phyloP scores from a whole-genome alignment of 1,140 invertebrate species.

The Euura lappo region DNA sequence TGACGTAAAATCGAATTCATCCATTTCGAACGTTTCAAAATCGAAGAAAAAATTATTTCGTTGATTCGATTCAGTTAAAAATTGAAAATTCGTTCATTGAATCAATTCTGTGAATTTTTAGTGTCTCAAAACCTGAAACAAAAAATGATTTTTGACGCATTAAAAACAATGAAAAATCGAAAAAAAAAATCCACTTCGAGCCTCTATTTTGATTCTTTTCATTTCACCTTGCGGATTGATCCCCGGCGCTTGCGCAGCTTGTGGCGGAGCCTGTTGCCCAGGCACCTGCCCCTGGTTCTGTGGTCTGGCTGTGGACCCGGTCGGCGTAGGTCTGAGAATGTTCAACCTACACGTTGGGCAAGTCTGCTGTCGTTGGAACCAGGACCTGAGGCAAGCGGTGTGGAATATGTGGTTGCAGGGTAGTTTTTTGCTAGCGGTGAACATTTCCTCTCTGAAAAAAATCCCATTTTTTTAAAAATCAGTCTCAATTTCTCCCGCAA shows the following conservation, averaged over 20 bases:
- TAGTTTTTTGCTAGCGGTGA: conserved; percentile 90
- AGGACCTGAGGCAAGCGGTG: conserved; percentile 95
- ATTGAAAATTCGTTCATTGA: no score
- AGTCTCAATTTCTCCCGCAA: not conserved
- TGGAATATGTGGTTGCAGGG: conserved; percentile 99
- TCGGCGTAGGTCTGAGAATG: conserved; percentile 78
- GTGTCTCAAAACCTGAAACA: no score
- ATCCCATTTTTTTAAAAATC: conserved; percentile 8
- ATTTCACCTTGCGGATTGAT: conserved; percentile 44
- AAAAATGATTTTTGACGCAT: no score
- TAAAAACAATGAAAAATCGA: no score
- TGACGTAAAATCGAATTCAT: no score
- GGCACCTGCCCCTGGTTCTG: conserved; percentile 44
- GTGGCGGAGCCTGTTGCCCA: conserved; percentile 50
- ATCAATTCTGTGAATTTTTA: no score
- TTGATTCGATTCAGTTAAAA: not conserved
- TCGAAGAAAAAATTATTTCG: conserved; percentile 10
- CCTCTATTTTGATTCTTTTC: not conserved
- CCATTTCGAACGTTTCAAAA: not conserved
- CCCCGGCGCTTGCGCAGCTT: conserved; percentile 48
- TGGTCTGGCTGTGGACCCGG: conserved; percentile 40
- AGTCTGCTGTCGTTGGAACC: conserved; percentile 99
- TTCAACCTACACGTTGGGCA: conserved; percentile 98
- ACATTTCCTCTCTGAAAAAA: conserved; percentile 62
- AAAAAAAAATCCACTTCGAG: not conserved